These are phyloP conservation scores for Poecilus cupreus DNA, from an alignment of 2,888 invertebrate species.

Conservation along the genomic window DNA sequence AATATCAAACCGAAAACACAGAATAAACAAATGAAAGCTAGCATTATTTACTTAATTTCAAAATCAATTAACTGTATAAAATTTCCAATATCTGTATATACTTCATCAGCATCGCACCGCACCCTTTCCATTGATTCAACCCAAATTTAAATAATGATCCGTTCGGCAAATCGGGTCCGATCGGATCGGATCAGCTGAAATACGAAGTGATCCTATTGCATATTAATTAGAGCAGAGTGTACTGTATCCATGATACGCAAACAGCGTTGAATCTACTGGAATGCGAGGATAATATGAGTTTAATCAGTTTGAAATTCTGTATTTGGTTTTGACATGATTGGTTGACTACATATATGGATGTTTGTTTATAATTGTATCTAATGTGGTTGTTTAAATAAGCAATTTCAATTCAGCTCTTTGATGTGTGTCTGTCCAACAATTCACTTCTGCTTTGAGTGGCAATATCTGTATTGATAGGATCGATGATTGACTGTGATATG, in stretches of 20 bases:
- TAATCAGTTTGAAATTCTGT: constrained; percentile 23
- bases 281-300: constrained; percentile 11
- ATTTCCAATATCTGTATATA: constrained; percentile 16
- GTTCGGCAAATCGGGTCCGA: not conserved
- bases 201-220: constrained; percentile 24
- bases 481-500: no score
- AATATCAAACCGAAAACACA: constrained; percentile 18
- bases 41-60: constrained; percentile 40
- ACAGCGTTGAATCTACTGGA: not conserved
- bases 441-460: no score
- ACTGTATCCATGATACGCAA: not conserved
- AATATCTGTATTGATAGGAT: no score
- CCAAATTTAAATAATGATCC: constrained; percentile 44
- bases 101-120: not conserved
- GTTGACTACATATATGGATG: not conserved
- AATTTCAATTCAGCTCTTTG: no score
- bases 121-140: constrained; percentile 35
- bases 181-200: not conserved
- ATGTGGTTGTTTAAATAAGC: no score
- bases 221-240: constrained; percentile 25
- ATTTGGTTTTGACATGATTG: not conserved
- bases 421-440: no score
- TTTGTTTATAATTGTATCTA: not conserved
- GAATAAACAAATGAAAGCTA: not conserved
- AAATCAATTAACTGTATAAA: constrained; percentile 28